Percentiles rank a stretch among this genome's conserved stretches.
phyloP scores from a whole-genome alignment of 2,888 invertebrate species.

The Acrobasis consociella region DNA sequence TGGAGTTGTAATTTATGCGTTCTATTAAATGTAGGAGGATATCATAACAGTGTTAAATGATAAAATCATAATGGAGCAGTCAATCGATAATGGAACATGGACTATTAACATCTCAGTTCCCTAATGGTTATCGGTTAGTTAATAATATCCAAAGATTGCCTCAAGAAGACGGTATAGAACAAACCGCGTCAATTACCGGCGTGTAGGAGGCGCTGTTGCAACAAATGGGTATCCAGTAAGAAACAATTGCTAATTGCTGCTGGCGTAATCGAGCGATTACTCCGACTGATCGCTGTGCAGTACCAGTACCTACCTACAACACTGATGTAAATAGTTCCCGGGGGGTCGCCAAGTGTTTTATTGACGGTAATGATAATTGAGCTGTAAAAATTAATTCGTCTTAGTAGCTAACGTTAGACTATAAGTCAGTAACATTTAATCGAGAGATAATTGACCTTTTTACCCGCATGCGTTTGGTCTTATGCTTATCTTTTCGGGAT shows the following conservation, averaged over 20 bases:
- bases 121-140: conserved; percentile 1
- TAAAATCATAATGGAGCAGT: not conserved
- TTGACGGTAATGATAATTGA: conserved; percentile 16
- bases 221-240: conserved; percentile 23
- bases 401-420: not conserved
- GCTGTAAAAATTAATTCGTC: conserved; percentile 14
- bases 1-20: conserved; percentile 28
- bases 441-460: too few relatives aligned
- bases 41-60: conserved; percentile 8
- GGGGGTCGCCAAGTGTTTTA: conserved; percentile 16
- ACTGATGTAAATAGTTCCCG: conserved; percentile 11
- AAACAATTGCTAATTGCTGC: conserved; percentile 24
- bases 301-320: not conserved
- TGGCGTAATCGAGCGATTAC: conserved; percentile 23
- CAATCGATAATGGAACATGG: not conserved
- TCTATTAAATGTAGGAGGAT: conserved; percentile 32
- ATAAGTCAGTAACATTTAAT: too few relatives aligned
- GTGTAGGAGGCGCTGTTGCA: conserved; percentile 23
- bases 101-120: conserved; percentile 5
- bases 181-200: conserved; percentile 22
- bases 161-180: conserved; percentile 1
- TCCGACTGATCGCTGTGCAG: conserved; percentile 13
- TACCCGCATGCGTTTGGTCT: too few relatives aligned
- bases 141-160: conserved; percentile 8
- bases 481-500: too few relatives aligned